Base-by-base conservation (phyloP, 2,113 vertebrate genomes). In the Pycnonotus jocosus region DNA sequence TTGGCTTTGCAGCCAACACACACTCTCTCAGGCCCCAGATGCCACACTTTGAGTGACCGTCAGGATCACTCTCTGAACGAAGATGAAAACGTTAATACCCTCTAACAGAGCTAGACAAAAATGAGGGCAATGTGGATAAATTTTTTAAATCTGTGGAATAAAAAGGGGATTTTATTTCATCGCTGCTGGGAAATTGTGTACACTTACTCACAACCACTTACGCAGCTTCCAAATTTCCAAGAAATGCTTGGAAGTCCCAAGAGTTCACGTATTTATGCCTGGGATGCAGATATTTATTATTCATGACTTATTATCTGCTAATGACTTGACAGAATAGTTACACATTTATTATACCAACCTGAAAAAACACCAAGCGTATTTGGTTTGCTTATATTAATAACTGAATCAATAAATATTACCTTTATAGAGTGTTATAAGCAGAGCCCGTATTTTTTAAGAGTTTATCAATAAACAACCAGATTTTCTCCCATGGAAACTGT, bases 241-340 rank as follows among this genome's bases (percentile, higher is more conserved):
- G 38, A 81, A 93, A 77, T 24, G 8, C 38, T 58, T 88, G 37
- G 30, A 81, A 94, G 40, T 66, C 68, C 11, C 51, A n/a, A 27
- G 92, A 44, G 11, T 68, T 94, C 48, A 86, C 33, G 47, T 92
- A 77, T 68, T 92, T 83, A 56, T 64, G 56, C 37, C 54, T 77
- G 33, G 84, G 42, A 90, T 69, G 56, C 24, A 70, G 30, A 64
- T 84, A 86, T 57, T 77, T 93, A 31, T 73, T 86, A 30, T 62
- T 95, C 16, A 13, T 77, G 21, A 90, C 16, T 85, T 53, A 44
- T 51, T 93, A 56, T 84, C 57, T 92, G 38, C 22, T 84, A 89
- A 87, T 81, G 74, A 81, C n/a, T 90, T 72, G 8, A 69, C 48
- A 81, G 79, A 84, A 81, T 56, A 77, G 7, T 6, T 58, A 58